A percentile compares a stretch with the other conserved stretches of the same genome.
Evolutionary conservation across 2,888 invertebrate genomes (phyloP).

Genomic region (Cylloceria caligata): DNA sequence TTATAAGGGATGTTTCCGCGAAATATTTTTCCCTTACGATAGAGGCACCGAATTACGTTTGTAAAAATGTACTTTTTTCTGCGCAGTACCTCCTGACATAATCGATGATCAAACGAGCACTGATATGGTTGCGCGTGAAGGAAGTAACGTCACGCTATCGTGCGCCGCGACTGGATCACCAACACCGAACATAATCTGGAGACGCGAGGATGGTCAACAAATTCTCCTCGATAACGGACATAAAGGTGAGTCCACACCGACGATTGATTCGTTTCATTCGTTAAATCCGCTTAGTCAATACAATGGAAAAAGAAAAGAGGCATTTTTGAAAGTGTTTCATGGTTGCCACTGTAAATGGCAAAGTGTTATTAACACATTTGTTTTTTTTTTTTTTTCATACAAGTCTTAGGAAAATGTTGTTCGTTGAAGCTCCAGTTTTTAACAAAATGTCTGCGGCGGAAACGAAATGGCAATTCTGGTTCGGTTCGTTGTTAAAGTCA

Average conservation of each 20-base stretch:
- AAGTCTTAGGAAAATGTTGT: neutral
- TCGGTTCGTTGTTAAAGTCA: neutral
- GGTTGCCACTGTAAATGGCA: neutral
- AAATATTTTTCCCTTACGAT: too few relatives aligned
- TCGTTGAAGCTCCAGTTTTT: neutral
- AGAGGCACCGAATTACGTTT: too few relatives aligned
- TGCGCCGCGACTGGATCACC: conserved; percentile 97
- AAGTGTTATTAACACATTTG: neutral
- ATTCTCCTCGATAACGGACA: conserved; percentile 89
- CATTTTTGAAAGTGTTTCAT: neutral
- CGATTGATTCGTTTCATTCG: neutral
- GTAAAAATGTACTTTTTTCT: conserved; percentile 40
- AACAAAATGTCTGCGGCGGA: neutral
- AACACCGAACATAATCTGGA: conserved; percentile 92
- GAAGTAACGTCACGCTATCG: conserved; percentile 92
- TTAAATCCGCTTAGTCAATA: neutral
- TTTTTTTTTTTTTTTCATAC: neutral
- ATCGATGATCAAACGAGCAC: conserved; percentile 93
- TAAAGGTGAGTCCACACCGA: conserved; percentile 75
- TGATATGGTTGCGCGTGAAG: conserved; percentile 94
- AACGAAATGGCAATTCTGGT: neutral
- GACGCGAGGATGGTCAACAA: conserved; percentile 91
- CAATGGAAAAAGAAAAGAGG: neutral
- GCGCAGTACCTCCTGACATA: conserved; percentile 93
- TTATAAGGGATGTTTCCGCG: too few relatives aligned